Percentiles rank a stretch among this genome's conserved stretches.
phyloP scores from a whole-genome alignment of 2,888 invertebrate species.

The Drosophila subquinaria region DNA sequence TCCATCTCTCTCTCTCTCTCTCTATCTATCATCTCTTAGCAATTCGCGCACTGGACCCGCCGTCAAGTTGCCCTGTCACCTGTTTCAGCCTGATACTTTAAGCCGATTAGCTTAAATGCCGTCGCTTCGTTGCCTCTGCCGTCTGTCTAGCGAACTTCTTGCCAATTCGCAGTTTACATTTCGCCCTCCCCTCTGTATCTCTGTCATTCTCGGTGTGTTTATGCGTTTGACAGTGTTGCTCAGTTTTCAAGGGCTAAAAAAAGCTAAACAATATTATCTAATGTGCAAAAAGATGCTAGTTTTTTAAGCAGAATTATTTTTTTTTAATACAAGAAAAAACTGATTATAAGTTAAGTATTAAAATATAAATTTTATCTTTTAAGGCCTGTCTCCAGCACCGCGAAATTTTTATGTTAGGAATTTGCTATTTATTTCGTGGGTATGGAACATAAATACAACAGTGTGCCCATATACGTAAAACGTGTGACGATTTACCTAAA shows the following conservation, averaged over 20 bases:
- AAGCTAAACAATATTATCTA: neutral
- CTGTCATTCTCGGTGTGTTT: neutral
- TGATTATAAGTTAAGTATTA: neutral
- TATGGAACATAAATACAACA: too few relatives aligned
- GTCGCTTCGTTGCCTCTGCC: slow-evolving; percentile 46
- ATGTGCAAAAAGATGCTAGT: neutral
- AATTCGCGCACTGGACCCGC: slow-evolving; percentile 18
- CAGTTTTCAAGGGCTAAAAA: neutral
- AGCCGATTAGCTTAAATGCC: slow-evolving; percentile 81
- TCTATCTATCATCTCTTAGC: slow-evolving; percentile 7
- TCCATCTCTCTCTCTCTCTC: neutral
- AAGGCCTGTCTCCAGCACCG: too few relatives aligned
- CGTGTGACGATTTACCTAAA: too few relatives aligned
- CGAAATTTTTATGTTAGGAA: too few relatives aligned
- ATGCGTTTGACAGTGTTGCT: neutral
- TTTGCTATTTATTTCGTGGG: too few relatives aligned
- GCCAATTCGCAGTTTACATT: slow-evolving; percentile 36
- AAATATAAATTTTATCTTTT: neutral
- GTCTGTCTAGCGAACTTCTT: slow-evolving; percentile 24
- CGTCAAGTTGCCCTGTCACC: slow-evolving; percentile 71
- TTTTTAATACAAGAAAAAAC: too few relatives aligned
- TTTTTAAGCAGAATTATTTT: too few relatives aligned
- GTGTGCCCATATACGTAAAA: too few relatives aligned
- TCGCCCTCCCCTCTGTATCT: neutral
- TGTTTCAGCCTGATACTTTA: slow-evolving; percentile 74